Conservation (phyloP, 2,888 invertebrate species). For the Lysandra bellargus region DNA sequence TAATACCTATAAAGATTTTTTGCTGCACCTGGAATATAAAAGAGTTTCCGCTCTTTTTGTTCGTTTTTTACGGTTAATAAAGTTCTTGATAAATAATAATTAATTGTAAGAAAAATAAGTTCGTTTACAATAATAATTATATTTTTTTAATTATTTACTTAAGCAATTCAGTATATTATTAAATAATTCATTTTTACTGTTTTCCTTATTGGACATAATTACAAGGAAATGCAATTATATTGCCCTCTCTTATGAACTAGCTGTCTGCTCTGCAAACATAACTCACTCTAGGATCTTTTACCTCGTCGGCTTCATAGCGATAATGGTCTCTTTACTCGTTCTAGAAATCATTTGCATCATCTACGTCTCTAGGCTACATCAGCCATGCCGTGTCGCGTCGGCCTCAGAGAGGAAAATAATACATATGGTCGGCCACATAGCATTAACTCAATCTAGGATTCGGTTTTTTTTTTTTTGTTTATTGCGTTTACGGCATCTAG, state of each 20-base stretch:
- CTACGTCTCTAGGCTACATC: too few relatives aligned
- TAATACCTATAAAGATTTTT: not conserved
- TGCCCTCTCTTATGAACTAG: too few relatives aligned
- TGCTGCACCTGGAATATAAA: not conserved
- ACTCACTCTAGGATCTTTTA: too few relatives aligned
- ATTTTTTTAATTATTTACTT: not conserved
- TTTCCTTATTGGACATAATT: not conserved
- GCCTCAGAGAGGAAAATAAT: not conserved
- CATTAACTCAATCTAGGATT: not conserved
- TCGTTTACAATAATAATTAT: not conserved
- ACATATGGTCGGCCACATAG: not conserved
- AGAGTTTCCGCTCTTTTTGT: not conserved
- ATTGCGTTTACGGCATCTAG: too few relatives aligned
- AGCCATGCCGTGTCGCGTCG: too few relatives aligned
- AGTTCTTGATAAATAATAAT: not conserved
- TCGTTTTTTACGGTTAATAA: not conserved
- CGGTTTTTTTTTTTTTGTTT: too few relatives aligned
- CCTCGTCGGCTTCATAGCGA: too few relatives aligned
- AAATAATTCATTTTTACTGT: not conserved
- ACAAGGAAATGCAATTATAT: not conserved
- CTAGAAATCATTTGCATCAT: too few relatives aligned
- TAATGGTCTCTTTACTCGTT: too few relatives aligned
- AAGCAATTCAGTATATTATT: not conserved
- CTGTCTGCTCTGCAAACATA: too few relatives aligned
- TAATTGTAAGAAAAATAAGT: not conserved